A percentile compares a stretch with the other conserved stretches of the same genome.
These are phyloP conservation scores for Squalus acanthias DNA, from an alignment of 2,797 vertebrate species.

Conservation along the genomic window DNA sequence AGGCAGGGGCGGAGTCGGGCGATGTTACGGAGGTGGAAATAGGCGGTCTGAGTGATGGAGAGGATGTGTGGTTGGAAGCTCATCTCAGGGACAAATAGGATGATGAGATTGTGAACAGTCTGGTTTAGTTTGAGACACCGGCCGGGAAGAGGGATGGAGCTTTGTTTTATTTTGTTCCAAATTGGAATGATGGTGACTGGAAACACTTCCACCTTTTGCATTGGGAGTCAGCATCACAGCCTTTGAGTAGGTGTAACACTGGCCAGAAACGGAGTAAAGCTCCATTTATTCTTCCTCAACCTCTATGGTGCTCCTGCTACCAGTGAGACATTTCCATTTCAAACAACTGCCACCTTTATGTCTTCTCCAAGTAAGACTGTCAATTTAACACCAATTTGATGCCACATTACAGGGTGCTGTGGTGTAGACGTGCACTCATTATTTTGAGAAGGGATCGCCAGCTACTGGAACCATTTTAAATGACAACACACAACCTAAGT, in stretches of 20 bases:
- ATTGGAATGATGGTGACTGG: not conserved
- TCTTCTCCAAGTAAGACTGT: not conserved
- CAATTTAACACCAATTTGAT: not conserved
- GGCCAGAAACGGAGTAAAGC: not conserved
- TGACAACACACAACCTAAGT: not conserved
- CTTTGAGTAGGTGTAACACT: not conserved
- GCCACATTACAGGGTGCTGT: not conserved
- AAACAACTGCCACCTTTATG: not conserved
- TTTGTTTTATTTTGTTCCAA: not conserved
- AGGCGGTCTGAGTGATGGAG: not conserved
- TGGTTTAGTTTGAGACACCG: not conserved
- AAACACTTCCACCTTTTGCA: no score
- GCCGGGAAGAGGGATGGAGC: no score
- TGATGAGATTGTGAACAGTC: not conserved
- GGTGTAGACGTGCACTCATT: no score
- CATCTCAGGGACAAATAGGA: not conserved
- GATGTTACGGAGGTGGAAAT: no score
- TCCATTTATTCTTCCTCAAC: not conserved
- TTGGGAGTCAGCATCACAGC: no score
- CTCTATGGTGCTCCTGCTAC: not conserved
- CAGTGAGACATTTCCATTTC: not conserved
- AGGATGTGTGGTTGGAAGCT: not conserved
- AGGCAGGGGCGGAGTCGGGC: not conserved
- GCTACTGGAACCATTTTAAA: not conserved
- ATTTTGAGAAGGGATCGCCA: not conserved